Conservation (phyloP, 1,140 invertebrate genomes). For the Schlechtendalia chinensis region DNA sequence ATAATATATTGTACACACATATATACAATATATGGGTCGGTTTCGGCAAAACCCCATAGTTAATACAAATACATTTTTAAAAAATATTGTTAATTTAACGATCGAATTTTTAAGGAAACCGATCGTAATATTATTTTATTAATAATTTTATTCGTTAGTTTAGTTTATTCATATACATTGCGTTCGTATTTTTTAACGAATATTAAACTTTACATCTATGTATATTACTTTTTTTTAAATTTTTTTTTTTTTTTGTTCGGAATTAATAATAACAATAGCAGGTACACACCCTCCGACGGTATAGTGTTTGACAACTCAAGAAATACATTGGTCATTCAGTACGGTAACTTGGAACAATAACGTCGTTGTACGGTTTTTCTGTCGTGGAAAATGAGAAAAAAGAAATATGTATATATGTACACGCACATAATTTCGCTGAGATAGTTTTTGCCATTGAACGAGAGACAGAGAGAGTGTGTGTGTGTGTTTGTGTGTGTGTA, state of each 20-base stretch:
- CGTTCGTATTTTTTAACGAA: too few relatives aligned
- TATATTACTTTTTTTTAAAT: too few relatives aligned
- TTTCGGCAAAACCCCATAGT: too few relatives aligned
- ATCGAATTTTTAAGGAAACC: too few relatives aligned
- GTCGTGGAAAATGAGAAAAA: not conserved
- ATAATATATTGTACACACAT: too few relatives aligned
- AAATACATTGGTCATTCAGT: conserved; percentile 30
- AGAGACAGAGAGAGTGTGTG: not conserved
- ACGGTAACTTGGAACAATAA: conserved; percentile 14
- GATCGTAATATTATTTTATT: too few relatives aligned
- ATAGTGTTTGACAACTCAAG: conserved; percentile 14
- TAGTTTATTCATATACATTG: too few relatives aligned
- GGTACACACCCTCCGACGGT: not conserved
- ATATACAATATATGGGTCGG: too few relatives aligned
- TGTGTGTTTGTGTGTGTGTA: not conserved
- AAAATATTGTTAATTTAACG: too few relatives aligned
- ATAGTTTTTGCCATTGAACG: not conserved
- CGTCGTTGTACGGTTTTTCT: not conserved
- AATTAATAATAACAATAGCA: conserved; percentile 1
- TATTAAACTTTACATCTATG: too few relatives aligned
- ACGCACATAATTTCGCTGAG: not conserved
- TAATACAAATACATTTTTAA: too few relatives aligned
- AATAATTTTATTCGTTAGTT: too few relatives aligned
- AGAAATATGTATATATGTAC: not conserved
- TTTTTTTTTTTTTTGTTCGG: conserved; percentile 15